Evolutionary conservation across 2,113 vertebrate species (phyloP).

Genomic region (Bettongia penicillata): DNA sequence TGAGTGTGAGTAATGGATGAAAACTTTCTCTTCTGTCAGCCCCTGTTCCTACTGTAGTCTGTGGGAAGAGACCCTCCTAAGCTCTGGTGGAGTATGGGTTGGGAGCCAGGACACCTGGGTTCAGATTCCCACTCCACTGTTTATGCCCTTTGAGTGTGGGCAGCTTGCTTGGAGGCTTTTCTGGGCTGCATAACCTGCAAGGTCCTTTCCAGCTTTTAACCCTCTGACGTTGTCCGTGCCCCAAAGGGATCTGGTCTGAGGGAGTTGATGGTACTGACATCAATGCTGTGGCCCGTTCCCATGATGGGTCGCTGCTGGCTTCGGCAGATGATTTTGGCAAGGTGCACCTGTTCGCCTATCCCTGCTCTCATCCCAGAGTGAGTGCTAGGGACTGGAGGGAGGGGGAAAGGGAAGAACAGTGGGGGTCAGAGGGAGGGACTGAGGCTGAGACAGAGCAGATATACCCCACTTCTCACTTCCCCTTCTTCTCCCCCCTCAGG

Average conservation of each 20-base stretch:
- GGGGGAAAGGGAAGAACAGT: not conserved
- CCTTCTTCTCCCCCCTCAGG: constrained; percentile 78
- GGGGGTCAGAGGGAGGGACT: not conserved
- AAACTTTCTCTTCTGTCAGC: not conserved
- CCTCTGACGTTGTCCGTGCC: not conserved
- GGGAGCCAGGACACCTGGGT: not conserved
- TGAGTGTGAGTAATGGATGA: not conserved
- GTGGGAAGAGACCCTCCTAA: not conserved
- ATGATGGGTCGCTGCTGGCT: constrained; percentile 87
- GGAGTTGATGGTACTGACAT: constrained; percentile 93
- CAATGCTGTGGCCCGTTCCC: constrained; percentile 91
- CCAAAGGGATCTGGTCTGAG: constrained; percentile 92
- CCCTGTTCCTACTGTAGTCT: not conserved
- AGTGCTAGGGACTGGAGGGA: constrained; percentile 60
- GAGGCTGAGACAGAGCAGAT: too few relatives aligned
- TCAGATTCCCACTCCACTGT: not conserved
- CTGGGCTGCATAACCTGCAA: not conserved
- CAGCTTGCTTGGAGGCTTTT: not conserved
- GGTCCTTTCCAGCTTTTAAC: not conserved
- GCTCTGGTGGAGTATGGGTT: not conserved
- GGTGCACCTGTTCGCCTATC: constrained; percentile 92
- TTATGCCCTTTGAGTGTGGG: too few relatives aligned
- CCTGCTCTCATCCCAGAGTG: constrained; percentile 92
- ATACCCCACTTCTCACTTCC: not conserved
- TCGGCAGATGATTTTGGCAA: constrained; percentile 95